Conservation (phyloP, 2,797 vertebrate genomes). For the Apogon talboti region DNA sequence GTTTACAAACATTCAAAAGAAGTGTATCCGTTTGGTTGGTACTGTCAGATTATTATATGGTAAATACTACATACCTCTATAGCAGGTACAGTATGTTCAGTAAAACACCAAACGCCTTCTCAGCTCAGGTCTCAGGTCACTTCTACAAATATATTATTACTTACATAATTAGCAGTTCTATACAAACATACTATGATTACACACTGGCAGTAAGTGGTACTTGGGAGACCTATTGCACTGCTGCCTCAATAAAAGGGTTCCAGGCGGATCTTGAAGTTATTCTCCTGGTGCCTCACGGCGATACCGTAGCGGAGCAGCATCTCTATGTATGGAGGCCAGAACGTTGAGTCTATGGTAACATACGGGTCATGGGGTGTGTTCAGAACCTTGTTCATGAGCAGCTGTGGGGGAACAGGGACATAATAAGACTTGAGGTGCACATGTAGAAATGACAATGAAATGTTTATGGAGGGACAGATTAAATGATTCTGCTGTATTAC, state of each 20-base stretch:
- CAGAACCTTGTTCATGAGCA: constrained; percentile 86
- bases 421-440: neutral
- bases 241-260: constrained; percentile 84
- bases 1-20: too few species aligned
- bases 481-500: too few species aligned
- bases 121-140: constrained; percentile 1
- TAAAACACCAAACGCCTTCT: constrained; percentile 1
- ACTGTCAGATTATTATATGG: too few species aligned
- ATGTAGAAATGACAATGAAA: too few species aligned
- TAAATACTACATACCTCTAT: too few species aligned
- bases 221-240: constrained; percentile 4
- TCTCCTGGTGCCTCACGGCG: constrained; percentile 90
- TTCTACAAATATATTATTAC: constrained; percentile 11
- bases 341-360: constrained; percentile 80
- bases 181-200: constrained; percentile 12
- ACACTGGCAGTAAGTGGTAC: constrained; percentile 2
- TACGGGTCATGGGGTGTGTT: constrained; percentile 92
- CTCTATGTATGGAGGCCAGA: constrained; percentile 94
- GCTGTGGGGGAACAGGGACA: constrained; percentile 71
- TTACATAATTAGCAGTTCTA: constrained; percentile 11
- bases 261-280: constrained; percentile 89
- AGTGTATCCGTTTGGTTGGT: too few species aligned
- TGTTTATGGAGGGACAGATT: too few species aligned
- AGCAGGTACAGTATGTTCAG: neutral
- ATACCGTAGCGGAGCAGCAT: constrained; percentile 90